Percentiles rank a stretch among this genome's conserved stretches.
phyloP scores from a whole-genome alignment of 1,140 invertebrate genomes.

The Penaeus indicus region DNA sequence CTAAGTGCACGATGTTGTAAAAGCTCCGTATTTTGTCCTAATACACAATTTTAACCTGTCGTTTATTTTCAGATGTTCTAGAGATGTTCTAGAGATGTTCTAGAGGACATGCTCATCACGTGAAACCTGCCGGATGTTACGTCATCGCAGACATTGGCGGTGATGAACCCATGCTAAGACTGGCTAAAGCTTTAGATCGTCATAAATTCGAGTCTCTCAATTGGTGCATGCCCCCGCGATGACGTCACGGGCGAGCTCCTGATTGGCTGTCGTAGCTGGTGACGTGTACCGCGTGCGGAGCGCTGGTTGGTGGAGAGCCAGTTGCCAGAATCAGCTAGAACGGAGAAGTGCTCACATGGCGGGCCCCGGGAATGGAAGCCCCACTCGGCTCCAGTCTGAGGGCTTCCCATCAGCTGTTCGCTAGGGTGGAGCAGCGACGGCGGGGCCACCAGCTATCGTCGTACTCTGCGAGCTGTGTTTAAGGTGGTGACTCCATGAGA shows the following conservation, averaged over 20 bases:
- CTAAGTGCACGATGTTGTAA: too few species aligned
- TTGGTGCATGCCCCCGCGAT: conserved; percentile 43
- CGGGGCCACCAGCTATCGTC: background rate
- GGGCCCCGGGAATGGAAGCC: conserved; percentile 40
- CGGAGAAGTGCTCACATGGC: conserved; percentile 53
- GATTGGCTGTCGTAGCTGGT: conserved; percentile 42
- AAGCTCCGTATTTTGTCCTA: too few species aligned
- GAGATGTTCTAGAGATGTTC: background rate
- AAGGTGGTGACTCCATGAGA: background rate
- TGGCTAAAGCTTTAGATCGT: conserved; percentile 37
- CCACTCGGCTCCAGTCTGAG: conserved; percentile 52
- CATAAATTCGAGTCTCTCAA: conserved; percentile 39
- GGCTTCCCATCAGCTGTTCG: conserved; percentile 59
- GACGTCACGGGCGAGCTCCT: conserved; percentile 29
- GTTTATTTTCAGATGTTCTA: conserved; percentile 53
- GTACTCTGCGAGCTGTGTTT: too few species aligned
- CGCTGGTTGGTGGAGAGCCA: conserved; percentile 53
- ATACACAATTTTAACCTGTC: conserved; percentile 16
- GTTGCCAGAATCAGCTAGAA: conserved; percentile 56
- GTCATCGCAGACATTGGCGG: conserved; percentile 53
- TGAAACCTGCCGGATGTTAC: conserved; percentile 61
- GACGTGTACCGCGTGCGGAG: conserved; percentile 49
- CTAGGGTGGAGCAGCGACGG: conserved; percentile 39
- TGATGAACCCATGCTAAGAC: conserved; percentile 49
- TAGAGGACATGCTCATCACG: conserved; percentile 58